Base-by-base conservation (phyloP, 2,888 invertebrate genomes). In the Eucriotettix oculatus region DNA sequence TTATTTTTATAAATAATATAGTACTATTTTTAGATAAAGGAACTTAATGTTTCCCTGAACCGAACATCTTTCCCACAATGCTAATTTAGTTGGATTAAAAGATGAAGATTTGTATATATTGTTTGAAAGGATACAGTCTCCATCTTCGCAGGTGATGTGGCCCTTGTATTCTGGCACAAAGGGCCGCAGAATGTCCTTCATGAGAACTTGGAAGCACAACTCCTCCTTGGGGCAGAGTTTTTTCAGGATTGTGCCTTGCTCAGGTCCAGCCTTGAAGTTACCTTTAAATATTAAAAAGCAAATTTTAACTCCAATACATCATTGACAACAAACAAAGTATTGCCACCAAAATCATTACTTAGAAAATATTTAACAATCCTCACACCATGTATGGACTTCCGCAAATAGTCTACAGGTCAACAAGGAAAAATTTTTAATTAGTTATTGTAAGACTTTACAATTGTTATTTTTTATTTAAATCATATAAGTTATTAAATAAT, bases 141-240 rank as follows among this genome's bases (percentile, higher is more conserved):
- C 86, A 68, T 87, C 87, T 68, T 87, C 86, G 65, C 60, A 72
- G 66, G 63, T 72, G 68, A 67, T 73, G 64, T 63, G 73, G n/a
- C 94, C 94, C 71, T 90, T 88, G 77, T 91, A 95, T 73, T 93
- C 90, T 17, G 96, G 95, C 61, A 95, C 93, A 71, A 87, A 95
- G 0, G 93, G 90, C 67, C 89, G 79, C 42, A 96, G 77, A 17
- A 87, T 80, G 71, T 96, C 95, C 70, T 85, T 85, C 93, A 93
- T 94, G 71, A 92, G 77, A 66, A 85, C 76, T 75, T 88, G 81
- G 74, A 95, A 92, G 71, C 94, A 92, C 66, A 84, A 81, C 72
- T 92, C 90, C 73, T 96, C 96, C 71, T 90, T 89, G 10, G 85
- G 85, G 69, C 92, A 91, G 48, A 92, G 78, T 73, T 95, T 95